These are phyloP conservation scores for Drosophila virilis DNA, from an alignment of 1,140 invertebrate species.

Conservation along the genomic window DNA sequence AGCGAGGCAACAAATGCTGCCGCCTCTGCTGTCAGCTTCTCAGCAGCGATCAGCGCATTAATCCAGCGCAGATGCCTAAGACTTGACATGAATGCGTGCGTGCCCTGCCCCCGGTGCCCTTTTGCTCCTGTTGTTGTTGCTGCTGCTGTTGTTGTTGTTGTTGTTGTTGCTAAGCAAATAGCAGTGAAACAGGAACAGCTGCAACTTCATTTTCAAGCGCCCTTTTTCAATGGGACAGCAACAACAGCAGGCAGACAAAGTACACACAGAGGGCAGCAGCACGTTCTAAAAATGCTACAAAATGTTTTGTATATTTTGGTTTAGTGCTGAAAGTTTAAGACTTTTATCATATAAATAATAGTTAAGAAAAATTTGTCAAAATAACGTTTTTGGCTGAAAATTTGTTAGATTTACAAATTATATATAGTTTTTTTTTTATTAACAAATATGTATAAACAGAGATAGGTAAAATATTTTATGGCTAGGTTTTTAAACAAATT, in stretches of 20 bases:
- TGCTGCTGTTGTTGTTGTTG: conserved; percentile 7
- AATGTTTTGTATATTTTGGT: not conserved
- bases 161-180: conserved; percentile 57
- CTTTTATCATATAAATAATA: conserved; percentile 5
- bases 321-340: conserved; percentile 17
- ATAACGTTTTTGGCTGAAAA: not conserved
- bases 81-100: conserved; percentile 11
- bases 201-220: conserved; percentile 66
- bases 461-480: not conserved
- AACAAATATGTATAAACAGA: no score
- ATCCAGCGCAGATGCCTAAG: conserved; percentile 25
- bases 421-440: not conserved
- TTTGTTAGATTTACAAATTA: not conserved
- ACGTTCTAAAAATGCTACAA: not conserved
- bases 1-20: conserved; percentile 16
- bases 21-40: conserved; percentile 22
- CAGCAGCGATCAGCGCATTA: conserved; percentile 6
- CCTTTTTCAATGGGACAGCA: conserved; percentile 68
- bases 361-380: conserved; percentile 16
- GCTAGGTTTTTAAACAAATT: no score
- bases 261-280: conserved; percentile 29
- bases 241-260: conserved; percentile 32
- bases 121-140: conserved; percentile 14
- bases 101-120: conserved; percentile 21
- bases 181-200: conserved; percentile 60